These are phyloP conservation scores for Euleptes europaea DNA, from an alignment of 2,113 vertebrate genomes.

Conservation along the genomic window DNA sequence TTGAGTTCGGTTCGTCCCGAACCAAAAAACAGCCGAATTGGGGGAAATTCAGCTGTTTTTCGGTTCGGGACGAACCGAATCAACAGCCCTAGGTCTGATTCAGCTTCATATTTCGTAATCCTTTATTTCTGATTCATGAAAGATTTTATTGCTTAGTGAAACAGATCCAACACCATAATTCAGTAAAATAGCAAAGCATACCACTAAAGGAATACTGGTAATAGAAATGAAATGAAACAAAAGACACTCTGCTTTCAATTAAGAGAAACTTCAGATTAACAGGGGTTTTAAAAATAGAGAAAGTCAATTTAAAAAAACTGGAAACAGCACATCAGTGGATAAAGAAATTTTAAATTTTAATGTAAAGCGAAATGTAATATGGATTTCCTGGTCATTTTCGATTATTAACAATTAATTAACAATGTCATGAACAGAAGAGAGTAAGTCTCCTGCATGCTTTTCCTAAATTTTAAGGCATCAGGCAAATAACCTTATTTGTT, in stretches of 20 bases:
- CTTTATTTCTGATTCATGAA: neutral
- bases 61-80: no score
- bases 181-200: no score
- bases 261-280: slow-evolving; percentile 26
- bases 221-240: neutral
- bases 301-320: slow-evolving; percentile 26
- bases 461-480: slow-evolving; percentile 46
- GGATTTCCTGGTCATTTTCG: slow-evolving; percentile 47
- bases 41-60: no score
- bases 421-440: slow-evolving; percentile 57
- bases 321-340: slow-evolving; percentile 35
- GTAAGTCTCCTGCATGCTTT: slow-evolving; percentile 24
- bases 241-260: neutral
- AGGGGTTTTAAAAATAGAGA: neutral
- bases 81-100: no score
- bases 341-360: slow-evolving; percentile 53
- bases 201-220: no score
- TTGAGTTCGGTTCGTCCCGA: no score
- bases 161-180: no score
- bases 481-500: slow-evolving; percentile 49
- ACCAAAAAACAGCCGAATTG: no score
- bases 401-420: slow-evolving; percentile 58
- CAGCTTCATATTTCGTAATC: neutral
- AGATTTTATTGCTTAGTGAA: no score
- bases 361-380: slow-evolving; percentile 58